These are phyloP conservation scores for Oplegnathus fasciatus DNA, from an alignment of 2,113 vertebrate genomes.

Conservation along the genomic window DNA sequence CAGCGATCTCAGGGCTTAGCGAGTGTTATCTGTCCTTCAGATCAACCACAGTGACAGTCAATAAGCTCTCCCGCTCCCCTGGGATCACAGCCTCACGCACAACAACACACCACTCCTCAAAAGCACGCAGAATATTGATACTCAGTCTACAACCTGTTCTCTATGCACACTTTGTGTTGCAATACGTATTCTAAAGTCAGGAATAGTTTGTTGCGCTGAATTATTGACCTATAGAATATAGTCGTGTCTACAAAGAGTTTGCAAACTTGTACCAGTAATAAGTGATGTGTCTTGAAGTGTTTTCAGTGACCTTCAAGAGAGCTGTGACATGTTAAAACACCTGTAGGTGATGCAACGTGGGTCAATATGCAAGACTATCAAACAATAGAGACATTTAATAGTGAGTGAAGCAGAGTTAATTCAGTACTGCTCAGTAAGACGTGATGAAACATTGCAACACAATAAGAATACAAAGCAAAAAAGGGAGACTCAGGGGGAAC, in stretches of 20 bases:
- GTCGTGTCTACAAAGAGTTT: neutral
- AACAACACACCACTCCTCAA: neutral
- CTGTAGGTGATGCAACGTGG: neutral
- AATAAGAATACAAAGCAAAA: neutral
- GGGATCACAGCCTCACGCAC: conserved; percentile 20
- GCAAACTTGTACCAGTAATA: conserved; percentile 2
- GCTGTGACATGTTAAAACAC: neutral
- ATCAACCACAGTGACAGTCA: conserved; percentile 59
- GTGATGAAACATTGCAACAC: neutral
- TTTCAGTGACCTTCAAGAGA: neutral
- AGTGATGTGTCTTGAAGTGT: neutral
- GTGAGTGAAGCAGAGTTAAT: neutral
- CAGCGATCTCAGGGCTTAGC: conserved; percentile 21
- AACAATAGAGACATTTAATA: neutral
- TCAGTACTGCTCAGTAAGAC: neutral
- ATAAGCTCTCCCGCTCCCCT: conserved; percentile 26
- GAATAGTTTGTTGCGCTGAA: neutral
- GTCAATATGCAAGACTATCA: neutral
- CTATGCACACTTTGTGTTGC: neutral
- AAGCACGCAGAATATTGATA: conserved; percentile 8
- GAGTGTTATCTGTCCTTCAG: conserved; percentile 59
- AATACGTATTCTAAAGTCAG: neutral
- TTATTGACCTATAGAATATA: neutral
- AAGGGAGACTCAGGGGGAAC: no score
- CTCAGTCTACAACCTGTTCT: conserved; percentile 1